These are phyloP conservation scores for Perdita meconis DNA, from an alignment of 2,888 invertebrate species.

Conservation along the genomic window DNA sequence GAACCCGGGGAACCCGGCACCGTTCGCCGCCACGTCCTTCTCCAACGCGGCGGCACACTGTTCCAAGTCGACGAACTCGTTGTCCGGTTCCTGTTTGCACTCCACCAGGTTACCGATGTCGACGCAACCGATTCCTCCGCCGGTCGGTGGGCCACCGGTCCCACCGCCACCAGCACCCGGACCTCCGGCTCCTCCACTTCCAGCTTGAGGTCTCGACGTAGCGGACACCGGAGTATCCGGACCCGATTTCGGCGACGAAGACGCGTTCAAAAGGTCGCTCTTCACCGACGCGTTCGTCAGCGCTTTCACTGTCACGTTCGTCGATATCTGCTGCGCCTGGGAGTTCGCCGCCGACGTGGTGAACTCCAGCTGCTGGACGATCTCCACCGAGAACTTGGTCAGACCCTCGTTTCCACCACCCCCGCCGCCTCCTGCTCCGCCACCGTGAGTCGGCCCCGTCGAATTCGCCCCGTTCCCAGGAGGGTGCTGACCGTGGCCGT, in stretches of 20 bases:
- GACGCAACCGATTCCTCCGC: constrained; percentile 82
- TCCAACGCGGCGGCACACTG: constrained; percentile 94
- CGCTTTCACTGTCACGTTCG: constrained; percentile 95
- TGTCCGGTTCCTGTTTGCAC: constrained; percentile 93
- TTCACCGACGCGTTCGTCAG: constrained; percentile 89
- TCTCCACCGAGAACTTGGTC: constrained; percentile 95
- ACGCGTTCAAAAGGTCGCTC: constrained; percentile 85
- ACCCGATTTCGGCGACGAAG: constrained; percentile 85
- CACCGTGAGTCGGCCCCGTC: constrained; percentile 59
- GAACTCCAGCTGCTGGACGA: constrained; percentile 95
- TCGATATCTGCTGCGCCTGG: constrained; percentile 95
- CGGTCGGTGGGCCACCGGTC: constrained; percentile 80
- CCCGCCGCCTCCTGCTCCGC: constrained; percentile 80
- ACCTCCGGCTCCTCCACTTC: constrained; percentile 77
- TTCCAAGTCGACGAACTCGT: constrained; percentile 94
- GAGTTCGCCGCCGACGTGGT: constrained; percentile 94
- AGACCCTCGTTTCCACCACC: constrained; percentile 80
- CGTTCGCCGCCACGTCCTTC: constrained; percentile 91
- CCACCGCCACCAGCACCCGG: constrained; percentile 76
- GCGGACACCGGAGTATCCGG: constrained; percentile 83
- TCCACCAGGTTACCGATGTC: constrained; percentile 90
- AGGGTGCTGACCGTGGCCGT: constrained; percentile 77
- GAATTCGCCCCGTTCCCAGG: constrained; percentile 76
- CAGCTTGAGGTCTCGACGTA: constrained; percentile 74
- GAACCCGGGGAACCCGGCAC: constrained; percentile 91